Evolutionary conservation across 2,797 vertebrate genomes (phyloP), one percentile per base, ranked within the genome.

Genomic region (Meriones psammophilus): DNA sequence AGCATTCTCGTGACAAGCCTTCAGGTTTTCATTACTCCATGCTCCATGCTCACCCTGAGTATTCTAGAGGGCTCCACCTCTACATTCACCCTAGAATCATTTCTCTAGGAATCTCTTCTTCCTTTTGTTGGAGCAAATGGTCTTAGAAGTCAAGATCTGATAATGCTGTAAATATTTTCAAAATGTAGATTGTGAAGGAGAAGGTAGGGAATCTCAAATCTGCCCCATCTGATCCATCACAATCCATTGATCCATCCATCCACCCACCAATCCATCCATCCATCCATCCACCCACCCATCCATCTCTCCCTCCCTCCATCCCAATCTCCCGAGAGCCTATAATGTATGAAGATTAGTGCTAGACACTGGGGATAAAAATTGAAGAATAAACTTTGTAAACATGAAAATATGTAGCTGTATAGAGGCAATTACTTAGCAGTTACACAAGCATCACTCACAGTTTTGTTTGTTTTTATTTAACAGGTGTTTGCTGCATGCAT

Each of bases 111-210:
- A 66, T 68, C 1, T 66, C 60, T 88, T 18, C 3, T 58, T 91
- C 30, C 15, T 89, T 91, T 88, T 88, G 30, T 42, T 94, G 60
- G 15, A 77, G 42, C 42, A 8, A 79, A 30, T 77, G 10, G 17
- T 64, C 58, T 93, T 91, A 76, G 79, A 94, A 94, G 73, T 24
- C 20, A 92, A 87, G 20, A 76, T 66, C 9, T 76, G 46, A 22
- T 54, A 79, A 76, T 12, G 58, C 26, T 24, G 18, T 80, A 28
- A 36, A 39, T 90, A 20, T 73, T 91, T 92, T 69, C 13, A 76
- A 94, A 92, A 95, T 94, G 8, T 18, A 86, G 24, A 76, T 28
- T 73, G 18, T 80, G 62, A 93, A 93, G 69, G 13, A 89, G 56
- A 80, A 64, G 5, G 36, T n/a, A 88, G 73, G 68, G 90, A 85